Evolutionary conservation across 2,888 invertebrate genomes (phyloP).

Genomic region (Drosophila conformis): DNA sequence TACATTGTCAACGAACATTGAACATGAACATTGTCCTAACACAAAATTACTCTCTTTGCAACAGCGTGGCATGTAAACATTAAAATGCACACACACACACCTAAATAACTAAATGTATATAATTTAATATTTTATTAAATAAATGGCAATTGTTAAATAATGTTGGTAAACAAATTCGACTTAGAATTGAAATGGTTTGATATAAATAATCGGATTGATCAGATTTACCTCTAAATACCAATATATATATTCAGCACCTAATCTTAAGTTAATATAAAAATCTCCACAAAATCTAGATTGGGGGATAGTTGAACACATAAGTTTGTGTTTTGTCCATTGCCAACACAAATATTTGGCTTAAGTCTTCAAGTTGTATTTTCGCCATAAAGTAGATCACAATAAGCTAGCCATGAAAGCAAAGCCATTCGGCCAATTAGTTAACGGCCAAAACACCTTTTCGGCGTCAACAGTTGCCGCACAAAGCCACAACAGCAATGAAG

Average conservation of each 20-base stretch:
- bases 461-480: constrained; percentile 19
- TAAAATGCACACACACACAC: neutral
- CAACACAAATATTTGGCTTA: neutral
- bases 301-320: too few relatives aligned
- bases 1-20: too few relatives aligned
- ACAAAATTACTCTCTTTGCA: neutral
- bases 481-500: constrained; percentile 16
- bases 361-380: neutral
- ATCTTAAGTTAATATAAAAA: neutral
- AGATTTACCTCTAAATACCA: neutral
- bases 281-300: neutral
- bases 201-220: neutral
- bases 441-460: constrained; percentile 38
- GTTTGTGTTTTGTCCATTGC: neutral
- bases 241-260: neutral
- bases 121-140: neutral
- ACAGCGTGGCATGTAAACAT: constrained; percentile 1
- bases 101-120: neutral
- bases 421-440: constrained; percentile 36
- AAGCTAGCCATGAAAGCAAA: constrained; percentile 8
- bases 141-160: neutral
- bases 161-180: neutral
- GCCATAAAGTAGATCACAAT: constrained; percentile 25
- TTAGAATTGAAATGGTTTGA: neutral
- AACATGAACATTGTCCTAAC: too few relatives aligned